Base-by-base conservation (phyloP, 2,113 vertebrate species). In the Tinamus guttatus region DNA sequence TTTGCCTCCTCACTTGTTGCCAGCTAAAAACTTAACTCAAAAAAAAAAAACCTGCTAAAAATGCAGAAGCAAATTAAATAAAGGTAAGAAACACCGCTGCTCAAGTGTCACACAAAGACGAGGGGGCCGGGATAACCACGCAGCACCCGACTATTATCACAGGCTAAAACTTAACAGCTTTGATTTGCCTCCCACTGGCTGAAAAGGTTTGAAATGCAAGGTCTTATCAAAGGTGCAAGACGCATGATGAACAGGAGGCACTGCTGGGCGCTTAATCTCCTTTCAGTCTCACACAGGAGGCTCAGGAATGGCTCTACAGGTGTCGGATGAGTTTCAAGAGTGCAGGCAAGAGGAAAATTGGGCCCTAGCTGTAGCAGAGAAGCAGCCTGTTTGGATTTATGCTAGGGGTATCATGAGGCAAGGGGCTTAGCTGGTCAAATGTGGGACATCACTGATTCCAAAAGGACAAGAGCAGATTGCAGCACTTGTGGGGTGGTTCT, bases 201-300 rank as follows among this genome's bases (percentile, higher is more conserved):
- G 38, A 90, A 94, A 97, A 77, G 88, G 92, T 96, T 96, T 95
- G 93, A 97, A 97, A 96, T 96, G 96, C 95, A 94, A 94, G 95
- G 92, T 95, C 92, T 96, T 87, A 96, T 95, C 95, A 95, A 96
- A 96, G 93, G 92, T 94, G 93, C 95, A 94, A 96, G 96, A 96
- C 93, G 65, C 77, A 87, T 82, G 90, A 93, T 90, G 93, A 95
- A 97, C 43, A 54, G 74, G 92, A 92, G 25, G 92, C 95, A 95
- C 90, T 95, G 94, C 90, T 94, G 94, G 94, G 96, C 74, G 81
- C 93, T 96, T 97, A 96, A 97, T 96, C 94, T 92, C 94, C 90
- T 97, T 96, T 97, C 90, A 94, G 81, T 60, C 93, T 94, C 92
- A 79, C 80, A 62, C 89, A 69, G 95, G 83, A 93, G 94, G 84